Evolutionary conservation across 1,140 invertebrate species (phyloP), one percentile per base, ranked within the genome.

Genomic region (Tetramorium alpestre): DNA sequence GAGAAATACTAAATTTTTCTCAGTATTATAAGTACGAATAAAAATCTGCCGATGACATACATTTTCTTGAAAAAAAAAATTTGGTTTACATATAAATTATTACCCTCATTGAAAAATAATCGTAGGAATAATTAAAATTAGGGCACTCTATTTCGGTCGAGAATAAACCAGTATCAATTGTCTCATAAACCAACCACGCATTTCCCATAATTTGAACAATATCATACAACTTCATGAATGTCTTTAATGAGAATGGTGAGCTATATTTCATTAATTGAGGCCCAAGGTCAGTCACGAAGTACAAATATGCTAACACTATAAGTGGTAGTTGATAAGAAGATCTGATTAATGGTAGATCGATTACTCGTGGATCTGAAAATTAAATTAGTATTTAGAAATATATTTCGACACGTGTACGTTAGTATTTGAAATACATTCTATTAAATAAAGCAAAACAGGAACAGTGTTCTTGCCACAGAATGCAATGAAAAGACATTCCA

Each of bases 261-360:
- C 95, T 91, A 73, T 96, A 93, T 88, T 96, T 95, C 97, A 97
- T 97, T 86, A 94, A 95, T 33, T 91, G 91, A 11, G 96, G 96
- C 3, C 96, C 96, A n/a, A 92, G 85, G 64, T 93, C 91, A 65
- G 95, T 93, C 5, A 96, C 94, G 41, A 96, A 91, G 67, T 94
- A 95, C 8, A 96, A 81, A 33, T 96, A 96, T 6, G 92, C 93
- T 0, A 76, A 2, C 28, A 90, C 0, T 18, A 90, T 70, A 7
- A 51, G 0, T 28, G 67, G 82, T 7, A 89, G 41, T 0, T 64
- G 11, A 67, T 76, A 28, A 1, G 58, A 25, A 28, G 89, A 90
- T 22, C 22, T 16, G 0, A 89, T 8, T 0, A 91, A 49, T 16
- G 75, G 62, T n/a, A 90, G 25, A 49, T 64, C 3, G 0, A 4